Percentiles rank a stretch among this genome's conserved stretches.
phyloP scores from a whole-genome alignment of 2,113 vertebrate species.

The Brachyistius frenatus region DNA sequence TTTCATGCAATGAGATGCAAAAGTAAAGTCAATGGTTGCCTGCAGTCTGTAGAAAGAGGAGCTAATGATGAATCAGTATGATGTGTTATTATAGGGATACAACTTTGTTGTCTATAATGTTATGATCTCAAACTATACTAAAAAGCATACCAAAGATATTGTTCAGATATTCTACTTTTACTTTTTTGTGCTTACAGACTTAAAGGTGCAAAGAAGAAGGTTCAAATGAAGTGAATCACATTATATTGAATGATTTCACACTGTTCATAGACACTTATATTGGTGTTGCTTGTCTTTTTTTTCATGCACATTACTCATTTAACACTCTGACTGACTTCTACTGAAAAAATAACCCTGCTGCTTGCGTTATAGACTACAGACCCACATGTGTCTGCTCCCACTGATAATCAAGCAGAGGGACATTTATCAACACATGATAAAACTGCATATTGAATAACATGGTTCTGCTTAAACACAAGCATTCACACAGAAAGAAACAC shows the following conservation, averaged over 20 bases:
- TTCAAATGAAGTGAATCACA: neutral
- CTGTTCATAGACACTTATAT: neutral
- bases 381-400: slow-evolving; percentile 4
- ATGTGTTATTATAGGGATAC: too few relatives aligned
- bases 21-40: too few relatives aligned
- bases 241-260: neutral
- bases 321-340: neutral
- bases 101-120: too few relatives aligned
- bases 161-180: too few relatives aligned
- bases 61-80: too few relatives aligned
- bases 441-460: slow-evolving; percentile 60
- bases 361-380: neutral
- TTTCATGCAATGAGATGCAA: too few relatives aligned
- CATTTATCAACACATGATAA: slow-evolving; percentile 56
- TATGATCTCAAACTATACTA: too few relatives aligned
- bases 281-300: neutral
- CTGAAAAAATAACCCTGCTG: neutral
- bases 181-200: too few relatives aligned
- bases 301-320: neutral
- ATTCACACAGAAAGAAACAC: slow-evolving; percentile 13
- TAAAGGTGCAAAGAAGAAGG: neutral
- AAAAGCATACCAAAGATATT: too few relatives aligned
- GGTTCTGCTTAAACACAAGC: slow-evolving; percentile 20
- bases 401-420: too few relatives aligned
- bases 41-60: too few relatives aligned